Conservation (phyloP, 1,140 invertebrate genomes). For the Eubasilissa regina region DNA sequence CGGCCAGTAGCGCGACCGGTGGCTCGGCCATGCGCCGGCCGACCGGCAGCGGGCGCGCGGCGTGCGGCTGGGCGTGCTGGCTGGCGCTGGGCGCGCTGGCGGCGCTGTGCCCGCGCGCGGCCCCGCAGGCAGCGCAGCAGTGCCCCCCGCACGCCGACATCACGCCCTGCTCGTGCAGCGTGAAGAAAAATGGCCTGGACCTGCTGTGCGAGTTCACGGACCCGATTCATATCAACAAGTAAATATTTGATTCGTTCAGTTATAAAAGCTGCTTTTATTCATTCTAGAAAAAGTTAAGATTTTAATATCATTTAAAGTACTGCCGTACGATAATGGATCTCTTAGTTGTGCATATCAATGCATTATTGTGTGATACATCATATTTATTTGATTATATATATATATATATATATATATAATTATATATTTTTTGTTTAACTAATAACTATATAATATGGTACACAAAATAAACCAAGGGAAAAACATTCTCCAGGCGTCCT, state of each 20-base stretch:
- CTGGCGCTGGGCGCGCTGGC: slow-evolving; percentile 62
- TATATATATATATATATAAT: too few relatives aligned
- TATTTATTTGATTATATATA: too few relatives aligned
- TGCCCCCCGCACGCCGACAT: slow-evolving; percentile 83
- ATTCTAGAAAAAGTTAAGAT: too few relatives aligned
- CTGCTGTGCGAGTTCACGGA: slow-evolving; percentile 89
- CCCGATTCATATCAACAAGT: slow-evolving; percentile 75
- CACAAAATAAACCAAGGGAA: too few relatives aligned
- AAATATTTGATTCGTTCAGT: not conserved
- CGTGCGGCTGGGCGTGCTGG: slow-evolving; percentile 37
- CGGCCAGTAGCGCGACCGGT: not conserved
- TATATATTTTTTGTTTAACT: too few relatives aligned
- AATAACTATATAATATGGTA: too few relatives aligned
- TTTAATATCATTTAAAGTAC: too few relatives aligned
- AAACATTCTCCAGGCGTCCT: too few relatives aligned
- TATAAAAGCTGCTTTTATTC: too few relatives aligned
- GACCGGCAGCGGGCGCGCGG: not conserved
- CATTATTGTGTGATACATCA: too few relatives aligned
- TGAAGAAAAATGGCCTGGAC: slow-evolving; percentile 90
- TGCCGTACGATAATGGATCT: too few relatives aligned
- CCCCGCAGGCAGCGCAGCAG: slow-evolving; percentile 73
- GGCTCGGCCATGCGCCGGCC: slow-evolving; percentile 13
- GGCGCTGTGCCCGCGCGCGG: slow-evolving; percentile 63
- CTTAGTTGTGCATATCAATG: too few relatives aligned
- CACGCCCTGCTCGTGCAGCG: slow-evolving; percentile 83